Evolutionary conservation across 92 coral and sea anemone genomes (phyloP), one percentile per base, ranked within the genome.

Genomic region (Pocillopora grandis): DNA sequence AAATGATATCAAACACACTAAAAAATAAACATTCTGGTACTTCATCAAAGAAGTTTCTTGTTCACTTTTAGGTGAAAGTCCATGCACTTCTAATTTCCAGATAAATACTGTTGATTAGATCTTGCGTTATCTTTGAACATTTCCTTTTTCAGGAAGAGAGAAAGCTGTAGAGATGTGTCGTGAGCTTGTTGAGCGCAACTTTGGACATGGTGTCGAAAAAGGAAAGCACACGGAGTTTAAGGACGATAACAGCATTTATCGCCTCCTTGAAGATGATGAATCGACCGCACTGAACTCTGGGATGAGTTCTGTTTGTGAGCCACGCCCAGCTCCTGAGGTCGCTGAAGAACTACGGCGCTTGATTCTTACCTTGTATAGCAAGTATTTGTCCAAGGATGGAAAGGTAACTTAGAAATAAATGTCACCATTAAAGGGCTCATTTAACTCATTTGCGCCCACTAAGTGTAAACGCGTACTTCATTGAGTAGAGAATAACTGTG

Each of bases 241-340:
- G 66, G 98, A 94, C 75, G 95, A 94, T 79, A 92, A 92, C 78
- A 94, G 92, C 59, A 69, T 96, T 58, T 96, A 96, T 87, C 85
- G 98, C 35, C 90, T 96, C 74, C 90, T 96, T 19, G 95, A 96
- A 71, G 96, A 96, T 83, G 98, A 96, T 58, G 98, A 96, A 85
- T 90, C 95, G 61, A 96, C 93, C 75, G 98, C 98, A 2, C 82
- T 96, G 48, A 96, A 96, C 85, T 80, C 98, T 35, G 98, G 98
- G 19, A 87, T 92, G 87, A 93, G 92, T 63, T 96, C 98, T 61
- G 85, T 80, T 78, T 96, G 99, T 58, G 99, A 96, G 66, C 99
- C 99, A 18, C 89, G 99, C 48, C 95, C 99, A 56, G 99, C 98
- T 2, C 95, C 95, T 13, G 92, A 96, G 66, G 93, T 96, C 62